These are phyloP conservation scores for Papilio helenus DNA, from an alignment of 1,140 invertebrate species.

Conservation along the genomic window DNA sequence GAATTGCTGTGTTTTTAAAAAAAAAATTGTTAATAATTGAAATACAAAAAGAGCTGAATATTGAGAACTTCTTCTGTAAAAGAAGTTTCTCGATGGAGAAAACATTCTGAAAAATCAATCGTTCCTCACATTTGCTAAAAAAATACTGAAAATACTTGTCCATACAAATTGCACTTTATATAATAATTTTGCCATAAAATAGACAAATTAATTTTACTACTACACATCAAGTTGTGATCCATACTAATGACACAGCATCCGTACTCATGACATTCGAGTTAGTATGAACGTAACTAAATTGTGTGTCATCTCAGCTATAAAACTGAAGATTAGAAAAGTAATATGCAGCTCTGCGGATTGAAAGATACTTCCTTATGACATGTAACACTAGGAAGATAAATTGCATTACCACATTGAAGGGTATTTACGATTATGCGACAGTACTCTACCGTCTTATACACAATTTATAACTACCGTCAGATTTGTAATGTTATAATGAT, in stretches of 20 bases:
- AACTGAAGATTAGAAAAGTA: constrained; percentile 13
- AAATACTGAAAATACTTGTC: too few relatives aligned
- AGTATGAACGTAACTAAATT: not conserved
- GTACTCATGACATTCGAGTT: constrained; percentile 9
- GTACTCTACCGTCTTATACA: not conserved
- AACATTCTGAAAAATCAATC: too few relatives aligned
- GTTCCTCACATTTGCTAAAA: too few relatives aligned
- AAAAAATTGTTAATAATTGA: too few relatives aligned
- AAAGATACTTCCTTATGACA: constrained; percentile 17
- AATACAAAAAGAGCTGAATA: too few relatives aligned
- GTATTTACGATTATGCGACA: not conserved
- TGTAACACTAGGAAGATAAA: constrained; percentile 12
- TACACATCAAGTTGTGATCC: not conserved
- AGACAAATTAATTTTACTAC: not conserved
- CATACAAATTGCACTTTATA: too few relatives aligned
- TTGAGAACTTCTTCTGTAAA: too few relatives aligned
- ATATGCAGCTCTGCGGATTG: not conserved
- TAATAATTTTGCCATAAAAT: not conserved
- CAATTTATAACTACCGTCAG: not conserved
- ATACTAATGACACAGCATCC: constrained; percentile 1
- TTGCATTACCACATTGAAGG: constrained; percentile 14
- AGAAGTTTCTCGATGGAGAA: too few relatives aligned
- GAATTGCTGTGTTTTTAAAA: too few relatives aligned
- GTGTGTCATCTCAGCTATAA: not conserved
- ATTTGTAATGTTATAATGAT: not conserved